Conservation (phyloP, 2,797 vertebrate genomes). For the Erethizon dorsatum region DNA sequence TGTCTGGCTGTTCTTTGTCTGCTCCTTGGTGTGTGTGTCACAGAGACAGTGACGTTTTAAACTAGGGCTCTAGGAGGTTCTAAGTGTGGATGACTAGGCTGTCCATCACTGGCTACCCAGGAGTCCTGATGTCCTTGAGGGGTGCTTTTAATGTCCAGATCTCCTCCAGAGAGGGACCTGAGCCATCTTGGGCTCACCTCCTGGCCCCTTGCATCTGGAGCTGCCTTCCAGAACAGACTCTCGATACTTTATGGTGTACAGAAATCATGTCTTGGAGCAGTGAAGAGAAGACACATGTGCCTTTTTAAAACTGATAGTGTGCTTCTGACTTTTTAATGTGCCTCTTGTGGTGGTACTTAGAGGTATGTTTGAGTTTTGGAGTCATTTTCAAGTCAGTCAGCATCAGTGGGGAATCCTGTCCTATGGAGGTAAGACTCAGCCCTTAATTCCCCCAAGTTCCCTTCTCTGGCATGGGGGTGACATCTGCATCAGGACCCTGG, state of each 20-base stretch:
- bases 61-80: not conserved
- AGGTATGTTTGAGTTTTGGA: not conserved
- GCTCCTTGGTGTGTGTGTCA: not conserved
- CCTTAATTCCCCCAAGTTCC: not conserved
- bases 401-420: not conserved
- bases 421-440: not conserved
- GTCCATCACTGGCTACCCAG: not conserved
- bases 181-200: not conserved
- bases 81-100: not conserved
- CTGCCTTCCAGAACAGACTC: not conserved
- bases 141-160: not conserved
- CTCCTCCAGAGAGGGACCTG: not conserved
- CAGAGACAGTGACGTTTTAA: not conserved
- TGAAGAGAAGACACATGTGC: not conserved
- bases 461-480: not conserved
- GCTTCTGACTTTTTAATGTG: not conserved
- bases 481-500: not conserved
- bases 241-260: fast-evolving
- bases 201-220: not conserved
- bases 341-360: not conserved
- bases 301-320: not conserved
- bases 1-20: not conserved
- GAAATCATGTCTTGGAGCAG: not conserved
- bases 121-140: not conserved
- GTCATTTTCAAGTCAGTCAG: not conserved